Evolutionary conservation across 2,113 vertebrate genomes (phyloP), one percentile per base, ranked within the genome.

Genomic region (Genyomyrus donnyi): DNA sequence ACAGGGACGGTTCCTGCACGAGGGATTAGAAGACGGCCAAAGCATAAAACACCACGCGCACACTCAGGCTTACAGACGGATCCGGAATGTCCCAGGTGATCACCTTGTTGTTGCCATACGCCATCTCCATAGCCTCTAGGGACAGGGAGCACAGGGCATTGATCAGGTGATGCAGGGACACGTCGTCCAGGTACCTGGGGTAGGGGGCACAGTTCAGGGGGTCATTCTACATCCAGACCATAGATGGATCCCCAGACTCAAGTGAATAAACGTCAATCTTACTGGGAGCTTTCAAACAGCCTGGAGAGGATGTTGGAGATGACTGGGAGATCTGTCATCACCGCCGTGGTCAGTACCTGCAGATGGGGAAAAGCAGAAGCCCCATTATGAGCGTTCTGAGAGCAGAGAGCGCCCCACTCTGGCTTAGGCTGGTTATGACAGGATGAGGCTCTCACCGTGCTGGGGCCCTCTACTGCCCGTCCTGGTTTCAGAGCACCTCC

Each of bases 101-200:
- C 89, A 98, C 98, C 97, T 99, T 99, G 94, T 98, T 99, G 94
- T 98, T 99, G 92, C 98, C 98, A 93, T 97, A 99, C 84, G 99
- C 98, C 99, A 99, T 99, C 93, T 99, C 99, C 98, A 99, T 99
- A 83, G 99, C 99, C 95, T 99, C 99, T 96, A 98, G 90, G 5
- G 99, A 99, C 93, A 99, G 96, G 48, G 98, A 99, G 92, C 98
- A 99, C 91, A 99, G 97, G 24, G 99, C 98, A 39, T 99, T 99
- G 94, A 99, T 99, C 95, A 99, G 95, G 93, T 99, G 99, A 95
- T 99, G 99, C 91, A 99, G 95, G 87, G 99, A 99, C 66, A 99
- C 99, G 45, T 99, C 98, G n/a, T 99, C 99, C 92, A 99, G 96
- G 92, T 99, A 99, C 93, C 98, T 99, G 89, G 27, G 39, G 39